These are phyloP conservation scores for Camponotus fellah DNA, from an alignment of 2,888 invertebrate genomes.

Conservation along the genomic window DNA sequence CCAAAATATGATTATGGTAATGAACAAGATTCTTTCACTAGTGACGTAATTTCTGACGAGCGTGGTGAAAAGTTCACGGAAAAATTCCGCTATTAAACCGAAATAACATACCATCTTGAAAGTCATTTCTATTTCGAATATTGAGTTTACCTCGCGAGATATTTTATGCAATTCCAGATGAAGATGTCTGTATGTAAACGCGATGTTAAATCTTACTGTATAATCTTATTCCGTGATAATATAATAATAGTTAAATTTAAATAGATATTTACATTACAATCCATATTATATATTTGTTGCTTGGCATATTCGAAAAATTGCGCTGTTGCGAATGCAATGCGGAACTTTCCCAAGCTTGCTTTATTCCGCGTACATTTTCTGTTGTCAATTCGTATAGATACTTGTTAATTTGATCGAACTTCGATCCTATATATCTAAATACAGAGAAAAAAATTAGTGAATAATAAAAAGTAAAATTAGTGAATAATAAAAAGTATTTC, in stretches of 20 bases:
- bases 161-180: constrained; percentile 32
- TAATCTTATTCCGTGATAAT: not conserved
- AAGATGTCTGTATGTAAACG: constrained; percentile 17
- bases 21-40: not conserved
- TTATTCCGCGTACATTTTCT: not conserved
- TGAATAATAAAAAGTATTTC: not conserved
- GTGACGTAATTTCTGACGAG: not conserved
- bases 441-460: not conserved
- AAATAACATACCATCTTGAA: constrained; percentile 30
- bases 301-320: not conserved
- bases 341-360: not conserved
- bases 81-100: constrained; percentile 21
- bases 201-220: not conserved
- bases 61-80: not conserved
- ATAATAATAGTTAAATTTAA: not conserved
- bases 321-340: not conserved
- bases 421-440: constrained; percentile 24
- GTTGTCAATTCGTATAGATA: not conserved
- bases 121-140: constrained; percentile 37
- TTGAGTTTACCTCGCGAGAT: constrained; percentile 16
- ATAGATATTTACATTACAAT: constrained; percentile 22
- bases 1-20: not conserved
- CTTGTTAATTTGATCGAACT: constrained; percentile 27
- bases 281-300: constrained; percentile 8
- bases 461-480: not conserved